Evolutionary conservation across 2,797 vertebrate species (phyloP).

Genomic region (Chelmon rostratus): DNA sequence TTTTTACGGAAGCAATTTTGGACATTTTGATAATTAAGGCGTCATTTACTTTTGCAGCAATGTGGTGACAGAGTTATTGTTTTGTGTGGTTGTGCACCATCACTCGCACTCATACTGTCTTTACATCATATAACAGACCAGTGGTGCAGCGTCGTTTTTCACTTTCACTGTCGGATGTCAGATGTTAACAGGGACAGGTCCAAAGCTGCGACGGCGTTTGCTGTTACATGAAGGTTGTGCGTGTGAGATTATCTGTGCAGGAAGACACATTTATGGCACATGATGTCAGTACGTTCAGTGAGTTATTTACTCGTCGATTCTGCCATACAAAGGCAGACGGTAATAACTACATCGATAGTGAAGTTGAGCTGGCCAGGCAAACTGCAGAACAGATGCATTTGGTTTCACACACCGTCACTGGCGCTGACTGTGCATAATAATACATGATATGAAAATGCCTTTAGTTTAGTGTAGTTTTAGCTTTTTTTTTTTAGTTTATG

Average conservation of each 20-base stretch:
- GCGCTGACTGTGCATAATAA: no score
- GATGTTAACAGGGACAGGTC: conserved; percentile 3
- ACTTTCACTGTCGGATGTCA: conserved; percentile 3
- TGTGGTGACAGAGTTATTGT: not conserved
- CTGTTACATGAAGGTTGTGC: not conserved
- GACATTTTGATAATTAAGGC: not conserved
- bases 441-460: no score
- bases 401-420: no score
- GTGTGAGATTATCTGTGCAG: not conserved
- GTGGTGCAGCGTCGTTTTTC: not conserved
- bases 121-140: not conserved
- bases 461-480: no score
- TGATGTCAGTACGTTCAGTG: not conserved
- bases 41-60: not conserved
- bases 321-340: not conserved
- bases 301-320: not conserved
- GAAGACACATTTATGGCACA: not conserved
- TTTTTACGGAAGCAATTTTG: not conserved
- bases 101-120: not conserved
- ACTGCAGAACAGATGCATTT: not conserved
- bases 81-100: not conserved
- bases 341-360: not conserved
- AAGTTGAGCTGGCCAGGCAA: not conserved
- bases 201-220: not conserved
- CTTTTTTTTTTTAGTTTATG: no score